Evolutionary conservation across 1,140 invertebrate species (phyloP).

Genomic region (Chelonus insularis): DNA sequence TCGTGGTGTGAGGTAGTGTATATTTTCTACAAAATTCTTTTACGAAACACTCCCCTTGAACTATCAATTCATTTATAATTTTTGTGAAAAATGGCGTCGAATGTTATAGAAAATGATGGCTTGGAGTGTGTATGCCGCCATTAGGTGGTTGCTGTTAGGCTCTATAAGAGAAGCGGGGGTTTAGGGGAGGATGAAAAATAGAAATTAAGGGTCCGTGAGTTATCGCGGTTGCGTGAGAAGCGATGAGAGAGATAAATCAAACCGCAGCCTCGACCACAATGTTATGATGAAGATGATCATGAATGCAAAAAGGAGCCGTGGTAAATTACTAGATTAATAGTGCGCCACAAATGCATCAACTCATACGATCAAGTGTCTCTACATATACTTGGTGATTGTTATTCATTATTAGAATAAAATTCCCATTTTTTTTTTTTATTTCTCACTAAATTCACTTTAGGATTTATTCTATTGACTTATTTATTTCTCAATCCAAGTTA

Average conservation of each 20-base stretch:
- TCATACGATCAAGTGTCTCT: too few species aligned
- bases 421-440: too few species aligned
- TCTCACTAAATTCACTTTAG: too few species aligned
- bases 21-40: too few species aligned
- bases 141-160: not conserved
- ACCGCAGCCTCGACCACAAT: slow-evolving; percentile 28
- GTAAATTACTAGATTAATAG: slow-evolving; percentile 1
- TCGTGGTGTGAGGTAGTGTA: too few species aligned
- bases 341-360: not conserved
- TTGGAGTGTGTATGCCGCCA: not conserved
- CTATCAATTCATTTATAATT: too few species aligned
- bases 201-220: slow-evolving; percentile 53
- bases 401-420: too few species aligned
- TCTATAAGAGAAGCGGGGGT: not conserved
- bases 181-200: slow-evolving; percentile 47
- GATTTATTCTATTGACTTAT: too few species aligned
- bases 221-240: slow-evolving; percentile 53
- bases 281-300: not conserved
- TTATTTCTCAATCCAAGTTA: too few species aligned
- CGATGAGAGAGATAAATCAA: slow-evolving; percentile 51
- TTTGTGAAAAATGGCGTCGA: not conserved
- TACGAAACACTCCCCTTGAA: too few species aligned
- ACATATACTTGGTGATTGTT: too few species aligned
- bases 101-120: slow-evolving; percentile 1
- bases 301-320: not conserved